Evolutionary conservation across 2,888 invertebrate species (phyloP), one percentile per base, ranked within the genome.

Genomic region (Acanthosepion pharaonis): DNA sequence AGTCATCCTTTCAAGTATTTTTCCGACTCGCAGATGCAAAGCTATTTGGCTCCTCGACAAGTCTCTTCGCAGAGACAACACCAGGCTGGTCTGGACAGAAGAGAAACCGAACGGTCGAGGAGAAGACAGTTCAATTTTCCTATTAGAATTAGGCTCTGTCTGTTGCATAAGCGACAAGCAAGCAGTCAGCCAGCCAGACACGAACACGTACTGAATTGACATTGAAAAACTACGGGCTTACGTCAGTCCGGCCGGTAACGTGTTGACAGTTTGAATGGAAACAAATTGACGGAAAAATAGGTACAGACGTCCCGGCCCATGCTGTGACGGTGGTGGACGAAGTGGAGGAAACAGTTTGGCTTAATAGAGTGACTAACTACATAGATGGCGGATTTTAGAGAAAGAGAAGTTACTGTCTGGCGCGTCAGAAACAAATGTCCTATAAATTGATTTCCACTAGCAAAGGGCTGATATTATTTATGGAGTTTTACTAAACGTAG

Each of bases 91-190:
- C 23, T 78, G 78, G 78, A n/a, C 78, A n/a, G 78, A 33, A 18
- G 15, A 33, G n/a, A 4, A 18, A 11, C 11, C 15, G 78, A 78
- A 78, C 15, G 9, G 59, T 59, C 59, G 20, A 33, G 78, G 15
- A 78, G n/a, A 78, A 33, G 78, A 78, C 78, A 78, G 78, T n/a
- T 78, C 78, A 78, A 78, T 78, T n/a, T n/a, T n/a, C n/a, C n/a
- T 8, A n/a, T n/a, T 78, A 78, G 78, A 78, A 78, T 78, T n/a
- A 33, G 9, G n/a, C n/a, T 23, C n/a, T n/a, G 78, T 78, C 78
- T 78, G 78, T 78, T 78, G 78, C 78, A 78, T 78, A n/a, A 78
- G 78, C 78, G 78, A 78, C 78, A 78, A n/a, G n/a, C 78, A 78
- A 78, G 78, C 11, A 78, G n/a, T 78, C n/a, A 78, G n/a, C 78